Conservation (phyloP, 2,797 vertebrate genomes). For the Chromobotia macracanthus region DNA sequence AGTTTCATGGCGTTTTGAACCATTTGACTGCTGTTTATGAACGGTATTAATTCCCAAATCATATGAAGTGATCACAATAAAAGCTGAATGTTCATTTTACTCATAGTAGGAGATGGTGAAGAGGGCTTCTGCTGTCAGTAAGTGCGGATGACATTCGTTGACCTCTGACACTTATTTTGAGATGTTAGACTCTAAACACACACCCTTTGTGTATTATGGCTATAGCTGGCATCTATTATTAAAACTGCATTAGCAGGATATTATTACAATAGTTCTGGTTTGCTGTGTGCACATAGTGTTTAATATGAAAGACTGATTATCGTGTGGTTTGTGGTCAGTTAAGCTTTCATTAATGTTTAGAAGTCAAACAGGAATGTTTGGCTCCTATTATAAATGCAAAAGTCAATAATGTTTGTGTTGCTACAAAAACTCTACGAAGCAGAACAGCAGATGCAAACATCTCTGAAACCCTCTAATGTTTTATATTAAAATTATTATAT, state of each 20-base stretch:
- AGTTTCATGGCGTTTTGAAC: too few relatives aligned
- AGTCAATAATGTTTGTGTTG: background rate
- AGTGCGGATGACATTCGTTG: background rate
- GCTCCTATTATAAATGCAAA: background rate
- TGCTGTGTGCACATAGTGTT: background rate
- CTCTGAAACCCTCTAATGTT: too few relatives aligned
- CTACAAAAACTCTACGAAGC: background rate
- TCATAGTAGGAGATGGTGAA: background rate
- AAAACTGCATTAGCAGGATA: background rate
- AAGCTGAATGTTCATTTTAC: background rate
- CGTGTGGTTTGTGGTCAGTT: background rate
- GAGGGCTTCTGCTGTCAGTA: background rate
- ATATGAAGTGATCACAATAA: background rate
- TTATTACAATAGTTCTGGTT: background rate
- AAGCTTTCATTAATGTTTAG: background rate
- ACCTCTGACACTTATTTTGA: background rate
- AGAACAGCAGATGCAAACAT: too few relatives aligned
- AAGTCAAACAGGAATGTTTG: background rate
- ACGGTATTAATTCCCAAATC: too few relatives aligned
- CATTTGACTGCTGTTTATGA: too few relatives aligned
- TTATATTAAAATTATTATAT: too few relatives aligned
- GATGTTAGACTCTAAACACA: constrained; percentile 21
- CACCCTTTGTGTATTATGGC: background rate
- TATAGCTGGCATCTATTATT: constrained; percentile 25
- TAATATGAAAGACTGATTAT: background rate